A percentile compares a stretch with the other conserved stretches of the same genome.
Conservation (phyloP, 2,888 invertebrate species). For the Bombylius discolor region DNA sequence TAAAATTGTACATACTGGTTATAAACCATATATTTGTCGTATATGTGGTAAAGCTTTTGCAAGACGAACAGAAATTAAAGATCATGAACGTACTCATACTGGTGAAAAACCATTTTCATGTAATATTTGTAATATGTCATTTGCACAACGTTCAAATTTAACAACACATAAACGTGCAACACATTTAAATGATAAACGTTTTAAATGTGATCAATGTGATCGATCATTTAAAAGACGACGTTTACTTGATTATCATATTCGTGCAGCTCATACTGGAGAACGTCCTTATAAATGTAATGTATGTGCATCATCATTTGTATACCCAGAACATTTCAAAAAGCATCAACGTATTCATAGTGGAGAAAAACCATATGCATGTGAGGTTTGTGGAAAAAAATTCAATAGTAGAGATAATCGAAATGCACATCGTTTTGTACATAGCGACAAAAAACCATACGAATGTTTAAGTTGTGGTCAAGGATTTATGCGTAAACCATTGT, state of each 20-base stretch:
- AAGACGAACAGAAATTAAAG: constrained; percentile 60
- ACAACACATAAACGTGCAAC: constrained; percentile 68
- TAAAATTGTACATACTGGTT: constrained; percentile 63
- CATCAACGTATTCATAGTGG: constrained; percentile 67
- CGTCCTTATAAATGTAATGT: constrained; percentile 59
- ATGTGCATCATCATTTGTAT: constrained; percentile 68
- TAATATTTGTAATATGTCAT: constrained; percentile 62
- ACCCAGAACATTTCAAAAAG: constrained; percentile 70
- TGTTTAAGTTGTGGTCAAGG: constrained; percentile 68
- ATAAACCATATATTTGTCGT: constrained; percentile 55
- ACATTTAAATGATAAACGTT: constrained; percentile 61
- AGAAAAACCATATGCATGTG: constrained; percentile 59
- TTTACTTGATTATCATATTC: constrained; percentile 65
- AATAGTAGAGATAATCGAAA: constrained; percentile 74
- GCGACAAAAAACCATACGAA: constrained; percentile 76
- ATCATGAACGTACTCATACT: constrained; percentile 70
- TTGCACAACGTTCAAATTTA: constrained; percentile 70
- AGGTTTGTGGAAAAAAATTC: constrained; percentile 74
- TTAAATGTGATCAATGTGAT: constrained; percentile 56
- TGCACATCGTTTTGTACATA: constrained; percentile 72
- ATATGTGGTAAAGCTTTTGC: constrained; percentile 62
- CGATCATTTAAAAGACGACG: constrained; percentile 57
- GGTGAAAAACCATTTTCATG: constrained; percentile 69
- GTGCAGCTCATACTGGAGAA: constrained; percentile 68
- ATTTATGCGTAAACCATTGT: constrained; percentile 68